Percentiles rank a stretch among this genome's conserved stretches.
Evolutionary conservation across 2,113 vertebrate genomes (phyloP).

Genomic region (Rhabdomys dilectus): DNA sequence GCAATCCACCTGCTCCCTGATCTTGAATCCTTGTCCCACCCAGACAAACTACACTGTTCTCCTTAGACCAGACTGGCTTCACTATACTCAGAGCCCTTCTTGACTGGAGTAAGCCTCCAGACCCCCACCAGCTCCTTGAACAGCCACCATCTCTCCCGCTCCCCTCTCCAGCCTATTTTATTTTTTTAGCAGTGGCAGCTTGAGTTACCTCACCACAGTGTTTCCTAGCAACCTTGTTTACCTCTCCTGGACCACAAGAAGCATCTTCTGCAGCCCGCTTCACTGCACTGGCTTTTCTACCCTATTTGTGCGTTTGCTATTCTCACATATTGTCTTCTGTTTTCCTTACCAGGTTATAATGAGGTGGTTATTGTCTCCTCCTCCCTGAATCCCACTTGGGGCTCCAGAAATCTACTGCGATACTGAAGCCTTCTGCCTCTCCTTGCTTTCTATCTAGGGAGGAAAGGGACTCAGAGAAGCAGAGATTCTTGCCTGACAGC

Average conservation of each 20-base stretch:
- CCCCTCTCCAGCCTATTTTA: too few species aligned
- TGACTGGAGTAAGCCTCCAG: neutral
- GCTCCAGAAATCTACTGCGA: neutral
- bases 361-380: neutral
- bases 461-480: neutral
- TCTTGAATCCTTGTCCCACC: neutral
- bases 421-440: neutral
- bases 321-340: neutral
- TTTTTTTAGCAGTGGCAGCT: neutral
- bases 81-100: neutral
- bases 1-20: fast-evolving
- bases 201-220: neutral
- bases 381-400: neutral
- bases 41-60: too few species aligned
- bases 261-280: neutral
- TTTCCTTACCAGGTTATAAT: fast-evolving
- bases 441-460: neutral
- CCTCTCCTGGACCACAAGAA: neutral
- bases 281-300: fast-evolving
- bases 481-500: neutral
- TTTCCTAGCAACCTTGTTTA: neutral
- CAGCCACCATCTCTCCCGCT: neutral
- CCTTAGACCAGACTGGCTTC: neutral
- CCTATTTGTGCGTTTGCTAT: neutral
- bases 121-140: neutral